Evolutionary conservation across 2,113 vertebrate genomes (phyloP), one percentile per base, ranked within the genome.

Genomic region (Ptychochromis oligacanthus): DNA sequence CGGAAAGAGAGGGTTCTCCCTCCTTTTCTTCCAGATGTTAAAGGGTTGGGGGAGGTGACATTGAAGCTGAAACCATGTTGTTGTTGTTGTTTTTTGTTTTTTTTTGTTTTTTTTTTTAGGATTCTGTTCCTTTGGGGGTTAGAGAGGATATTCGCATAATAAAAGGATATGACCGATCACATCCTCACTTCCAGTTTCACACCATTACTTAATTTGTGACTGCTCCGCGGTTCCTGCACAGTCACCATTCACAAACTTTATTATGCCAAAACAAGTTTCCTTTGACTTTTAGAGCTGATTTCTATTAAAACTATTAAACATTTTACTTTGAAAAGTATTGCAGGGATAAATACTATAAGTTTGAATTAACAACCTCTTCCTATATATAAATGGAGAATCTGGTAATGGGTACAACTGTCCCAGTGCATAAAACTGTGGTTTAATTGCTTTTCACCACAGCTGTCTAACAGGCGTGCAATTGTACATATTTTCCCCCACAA

Each of bases 1-100:
- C 74, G 62, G 93, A 89, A 93, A 90, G 76, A 85, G 64, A 82
- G 87, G 88, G 60, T 61, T 90, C 91, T 87, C 90, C 89, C 17
- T 80, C 58, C 80, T 84, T 83, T 43, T 82, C 13, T 61, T 82
- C 64, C 87, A 83, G 79, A 80, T 85, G 79, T 83, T 85, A n/a
- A 52, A 72, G 67, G 67, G 26, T 54, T 26, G 43, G 11, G 46
- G 26, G 67, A 72, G 67, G 11, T 0, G 6, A 54, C 52, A n/a
- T 46, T 72, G 26, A 72, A 31, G 49, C 67, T 52, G 24, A n/a
- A 72, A 72, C 26, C 46, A 14, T 31, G 46, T 52, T 72, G 65
- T 72, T n/a, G n/a, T n/a, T n/a, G n/a, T n/a, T 72, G 54, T 54
- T 72, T 72, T 72, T 18, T 9, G 54, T 80, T 84, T 87, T 38